Evolutionary conservation across 1,140 invertebrate species (phyloP).

Genomic region (Oryctes rhinoceros): DNA sequence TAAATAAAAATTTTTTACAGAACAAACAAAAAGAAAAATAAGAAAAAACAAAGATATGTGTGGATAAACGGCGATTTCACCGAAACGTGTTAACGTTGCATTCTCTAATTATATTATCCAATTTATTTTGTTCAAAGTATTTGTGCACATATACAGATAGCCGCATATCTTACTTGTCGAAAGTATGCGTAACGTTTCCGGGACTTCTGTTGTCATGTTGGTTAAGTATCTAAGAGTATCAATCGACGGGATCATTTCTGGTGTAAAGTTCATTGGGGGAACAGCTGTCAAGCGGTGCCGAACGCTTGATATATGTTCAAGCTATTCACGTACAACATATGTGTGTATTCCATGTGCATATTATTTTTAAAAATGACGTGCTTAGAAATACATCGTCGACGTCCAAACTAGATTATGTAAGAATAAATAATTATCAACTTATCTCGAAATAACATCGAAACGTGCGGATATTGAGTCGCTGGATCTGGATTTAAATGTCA

Average conservation of each 20-base stretch:
- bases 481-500: too few species aligned
- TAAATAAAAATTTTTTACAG: too few species aligned
- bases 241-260: slow-evolving; percentile 23
- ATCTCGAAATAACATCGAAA: slow-evolving; percentile 4
- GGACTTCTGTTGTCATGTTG: neutral
- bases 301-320: neutral
- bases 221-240: slow-evolving; percentile 31
- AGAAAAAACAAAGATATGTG: too few species aligned
- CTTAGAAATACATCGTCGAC: neutral
- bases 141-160: neutral
- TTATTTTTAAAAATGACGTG: slow-evolving; percentile 30
- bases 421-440: slow-evolving; percentile 6
- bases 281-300: neutral
- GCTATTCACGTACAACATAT: neutral
- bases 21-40: too few species aligned
- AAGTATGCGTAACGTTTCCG: neutral
- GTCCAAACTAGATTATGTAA: neutral
- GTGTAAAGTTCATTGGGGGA: neutral
- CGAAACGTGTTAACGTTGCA: too few species aligned
- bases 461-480: neutral
- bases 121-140: neutral
- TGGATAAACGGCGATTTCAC: too few species aligned
- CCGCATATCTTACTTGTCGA: neutral
- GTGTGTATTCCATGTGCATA: neutral
- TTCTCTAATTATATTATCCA: neutral